Evolutionary conservation across 2,113 vertebrate species (phyloP).

Genomic region (Salminus brasiliensis): DNA sequence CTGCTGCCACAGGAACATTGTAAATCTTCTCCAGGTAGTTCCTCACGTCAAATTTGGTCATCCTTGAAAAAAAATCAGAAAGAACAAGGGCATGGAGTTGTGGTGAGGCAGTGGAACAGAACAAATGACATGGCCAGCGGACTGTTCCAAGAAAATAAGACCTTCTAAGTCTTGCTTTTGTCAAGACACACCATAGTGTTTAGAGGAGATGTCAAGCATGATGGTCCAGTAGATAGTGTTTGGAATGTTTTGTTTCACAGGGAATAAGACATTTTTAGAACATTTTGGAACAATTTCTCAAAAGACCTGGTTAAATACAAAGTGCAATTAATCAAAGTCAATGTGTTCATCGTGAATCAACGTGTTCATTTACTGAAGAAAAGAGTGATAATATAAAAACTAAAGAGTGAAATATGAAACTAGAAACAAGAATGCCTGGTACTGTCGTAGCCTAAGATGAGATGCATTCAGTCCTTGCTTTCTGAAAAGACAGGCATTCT

Average conservation of each 20-base stretch:
- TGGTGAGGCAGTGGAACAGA: slow-evolving; percentile 25
- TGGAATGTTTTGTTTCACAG: background rate
- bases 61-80: slow-evolving; percentile 74
- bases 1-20: slow-evolving; percentile 81
- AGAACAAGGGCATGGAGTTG: slow-evolving; percentile 5
- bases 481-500: background rate
- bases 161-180: slow-evolving; percentile 2
- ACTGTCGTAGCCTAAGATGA: background rate
- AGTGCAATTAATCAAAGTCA: background rate
- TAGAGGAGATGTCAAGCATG: slow-evolving; percentile 20
- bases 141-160: background rate
- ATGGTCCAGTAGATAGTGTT: slow-evolving; percentile 16
- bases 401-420: background rate
- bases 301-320: background rate
- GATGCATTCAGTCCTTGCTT: background rate
- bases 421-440: background rate
- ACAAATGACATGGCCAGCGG: background rate
- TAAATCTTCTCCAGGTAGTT: slow-evolving; percentile 95
- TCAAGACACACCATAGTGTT: background rate
- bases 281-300: background rate
- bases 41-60: slow-evolving; percentile 91
- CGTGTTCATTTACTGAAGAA: background rate
- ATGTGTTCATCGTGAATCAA: background rate
- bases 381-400: no score
- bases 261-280: background rate